Evolutionary conservation across 1,140 invertebrate species (phyloP).

Genomic region (Bathynomus jamesi): DNA sequence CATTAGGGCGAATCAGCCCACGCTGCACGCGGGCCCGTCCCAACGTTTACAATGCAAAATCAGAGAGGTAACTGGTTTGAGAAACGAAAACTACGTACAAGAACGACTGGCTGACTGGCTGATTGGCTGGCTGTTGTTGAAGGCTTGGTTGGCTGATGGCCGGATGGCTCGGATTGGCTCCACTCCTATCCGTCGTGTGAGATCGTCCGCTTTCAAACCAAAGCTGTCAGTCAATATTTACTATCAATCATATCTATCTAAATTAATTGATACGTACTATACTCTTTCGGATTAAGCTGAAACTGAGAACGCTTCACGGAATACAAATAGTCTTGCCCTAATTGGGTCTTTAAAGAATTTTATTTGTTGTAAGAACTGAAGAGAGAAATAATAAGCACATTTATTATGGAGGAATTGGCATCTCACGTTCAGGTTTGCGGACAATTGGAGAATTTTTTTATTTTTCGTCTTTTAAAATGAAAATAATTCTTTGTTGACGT

Average conservation of each 20-base stretch:
- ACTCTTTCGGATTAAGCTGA: background rate
- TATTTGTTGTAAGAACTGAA: too few species aligned
- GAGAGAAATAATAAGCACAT: too few species aligned
- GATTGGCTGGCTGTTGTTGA: background rate
- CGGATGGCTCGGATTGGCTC: background rate
- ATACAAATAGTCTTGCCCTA: too few species aligned
- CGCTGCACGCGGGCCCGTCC: background rate
- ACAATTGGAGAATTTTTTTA: too few species aligned
- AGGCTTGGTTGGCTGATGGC: background rate
- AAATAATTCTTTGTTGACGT: too few species aligned
- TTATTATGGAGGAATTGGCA: too few species aligned
- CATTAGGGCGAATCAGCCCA: background rate
- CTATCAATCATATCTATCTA: background rate
- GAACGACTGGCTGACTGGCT: background rate
- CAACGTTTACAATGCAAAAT: background rate
- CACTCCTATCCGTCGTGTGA: background rate
- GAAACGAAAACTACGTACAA: background rate
- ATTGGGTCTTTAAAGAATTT: too few species aligned
- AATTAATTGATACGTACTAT: constrained; percentile 1
- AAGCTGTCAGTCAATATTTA: constrained; percentile 1
- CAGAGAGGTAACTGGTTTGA: background rate
- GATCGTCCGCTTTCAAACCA: background rate
- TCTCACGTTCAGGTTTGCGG: too few species aligned
- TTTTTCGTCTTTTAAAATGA: too few species aligned
- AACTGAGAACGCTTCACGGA: too few species aligned